phyloP scores from a whole-genome alignment of 2,113 vertebrate genomes.

The Ceuthmochares aereus region DNA sequence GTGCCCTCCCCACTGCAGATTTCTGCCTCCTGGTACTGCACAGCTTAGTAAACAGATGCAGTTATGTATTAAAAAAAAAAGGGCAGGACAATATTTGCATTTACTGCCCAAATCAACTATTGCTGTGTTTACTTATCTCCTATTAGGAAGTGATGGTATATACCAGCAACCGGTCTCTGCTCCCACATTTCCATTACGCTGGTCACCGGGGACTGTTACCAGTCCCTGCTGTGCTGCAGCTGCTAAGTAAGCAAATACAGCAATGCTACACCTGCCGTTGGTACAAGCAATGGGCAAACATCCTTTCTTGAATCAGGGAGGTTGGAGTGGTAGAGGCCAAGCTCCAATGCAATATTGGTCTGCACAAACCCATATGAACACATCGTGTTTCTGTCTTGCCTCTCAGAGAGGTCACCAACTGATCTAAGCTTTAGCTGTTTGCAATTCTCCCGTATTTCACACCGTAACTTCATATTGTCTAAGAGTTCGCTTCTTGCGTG shows the following conservation, averaged over 20 bases:
- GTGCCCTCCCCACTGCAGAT: neutral
- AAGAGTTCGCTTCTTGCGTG: neutral
- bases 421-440: neutral
- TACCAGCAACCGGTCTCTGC: neutral
- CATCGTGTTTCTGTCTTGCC: fast-evolving
- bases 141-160: neutral
- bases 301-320: neutral
- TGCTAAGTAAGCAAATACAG: neutral
- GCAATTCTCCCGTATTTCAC: neutral
- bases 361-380: fast-evolving
- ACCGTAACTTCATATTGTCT: neutral
- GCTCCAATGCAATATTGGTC: fast-evolving
- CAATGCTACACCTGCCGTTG: fast-evolving
- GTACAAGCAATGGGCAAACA: neutral
- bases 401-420: neutral
- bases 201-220: fast-evolving
- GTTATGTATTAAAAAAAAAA: neutral
- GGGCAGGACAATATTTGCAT: neutral
- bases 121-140: neutral
- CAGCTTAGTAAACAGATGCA: neutral
- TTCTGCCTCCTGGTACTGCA: neutral
- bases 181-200: neutral
- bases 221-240: neutral
- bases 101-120: neutral
- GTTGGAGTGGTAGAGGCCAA: neutral